Percentiles rank a stretch among this genome's conserved stretches.
These are phyloP conservation scores for Sebastes nivosus DNA, from an alignment of 2,797 vertebrate genomes.

Conservation along the genomic window DNA sequence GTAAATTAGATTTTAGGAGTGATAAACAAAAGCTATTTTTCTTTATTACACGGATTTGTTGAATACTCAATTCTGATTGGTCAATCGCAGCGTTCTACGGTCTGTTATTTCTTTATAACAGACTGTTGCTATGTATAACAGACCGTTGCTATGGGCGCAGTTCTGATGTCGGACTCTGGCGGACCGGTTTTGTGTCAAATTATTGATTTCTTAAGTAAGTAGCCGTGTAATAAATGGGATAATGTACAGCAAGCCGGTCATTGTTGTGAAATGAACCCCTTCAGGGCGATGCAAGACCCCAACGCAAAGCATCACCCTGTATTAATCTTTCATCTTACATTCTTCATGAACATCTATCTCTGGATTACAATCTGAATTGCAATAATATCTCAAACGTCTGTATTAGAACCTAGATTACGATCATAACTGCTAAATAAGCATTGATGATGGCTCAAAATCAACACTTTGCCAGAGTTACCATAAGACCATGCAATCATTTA, in stretches of 20 bases:
- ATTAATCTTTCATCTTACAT: conserved; percentile 20
- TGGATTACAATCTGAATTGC: neutral
- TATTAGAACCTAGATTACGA: neutral
- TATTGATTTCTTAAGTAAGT: no score
- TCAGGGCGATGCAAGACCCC: no score
- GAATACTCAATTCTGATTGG: no score
- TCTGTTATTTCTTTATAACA: no score
- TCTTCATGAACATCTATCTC: neutral
- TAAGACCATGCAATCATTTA: neutral
- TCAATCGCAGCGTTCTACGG: no score
- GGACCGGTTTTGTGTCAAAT: no score
- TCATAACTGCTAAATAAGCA: neutral
- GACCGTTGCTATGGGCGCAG: no score
- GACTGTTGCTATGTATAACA: no score
- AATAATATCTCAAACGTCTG: neutral
- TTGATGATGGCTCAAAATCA: neutral
- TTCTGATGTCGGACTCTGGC: no score
- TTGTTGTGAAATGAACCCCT: no score
- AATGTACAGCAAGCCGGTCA: no score
- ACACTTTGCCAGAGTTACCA: neutral
- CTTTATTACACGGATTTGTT: neutral
- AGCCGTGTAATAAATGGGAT: no score
- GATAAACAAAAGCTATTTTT: conserved; percentile 9
- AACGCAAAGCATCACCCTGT: neutral
- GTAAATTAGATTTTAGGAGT: conserved; percentile 23